Conservation (phyloP, 2,113 vertebrate genomes). For the Scatophagus argus region DNA sequence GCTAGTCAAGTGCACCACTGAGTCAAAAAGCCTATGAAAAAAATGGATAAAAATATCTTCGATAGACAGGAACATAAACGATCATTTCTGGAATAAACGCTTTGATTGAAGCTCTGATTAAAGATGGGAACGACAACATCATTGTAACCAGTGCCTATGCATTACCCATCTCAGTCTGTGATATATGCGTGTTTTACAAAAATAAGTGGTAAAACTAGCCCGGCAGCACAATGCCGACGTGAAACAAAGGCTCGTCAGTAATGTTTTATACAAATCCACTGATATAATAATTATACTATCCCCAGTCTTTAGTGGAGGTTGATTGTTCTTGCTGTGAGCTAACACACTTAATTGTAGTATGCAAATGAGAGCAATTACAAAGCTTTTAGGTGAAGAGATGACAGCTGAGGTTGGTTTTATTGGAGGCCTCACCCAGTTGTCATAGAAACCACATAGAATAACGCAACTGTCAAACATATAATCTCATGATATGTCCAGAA, state of each 20-base stretch:
- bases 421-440: slow-evolving; percentile 97
- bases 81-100: slow-evolving; percentile 7
- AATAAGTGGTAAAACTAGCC: slow-evolving; percentile 44
- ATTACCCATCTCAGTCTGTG: slow-evolving; percentile 31
- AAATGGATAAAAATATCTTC: slow-evolving; percentile 67
- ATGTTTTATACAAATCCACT: slow-evolving; percentile 81
- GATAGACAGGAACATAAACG: slow-evolving; percentile 21
- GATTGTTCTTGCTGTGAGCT: slow-evolving; percentile 99
- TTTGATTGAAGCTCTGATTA: slow-evolving; percentile 13
- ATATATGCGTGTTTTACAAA: slow-evolving; percentile 58
- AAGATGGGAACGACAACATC: slow-evolving; percentile 24
- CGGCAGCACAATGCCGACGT: slow-evolving; percentile 55
- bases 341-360: slow-evolving; percentile 99
- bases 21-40: slow-evolving; percentile 75
- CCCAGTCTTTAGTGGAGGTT: slow-evolving; percentile 89
- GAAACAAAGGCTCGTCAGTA: slow-evolving; percentile 74
- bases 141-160: slow-evolving; percentile 38
- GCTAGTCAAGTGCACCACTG: slow-evolving; percentile 62
- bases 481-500: slow-evolving; percentile 76
- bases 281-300: slow-evolving; percentile 85
- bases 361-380: slow-evolving; percentile 99
- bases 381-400: slow-evolving; percentile 99
- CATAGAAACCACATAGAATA: slow-evolving; percentile 96
- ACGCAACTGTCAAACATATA: slow-evolving; percentile 86
- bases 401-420: slow-evolving; percentile 99